Evolutionary conservation across 2,113 vertebrate genomes (phyloP).

Genomic region (Antechinus flavipes): DNA sequence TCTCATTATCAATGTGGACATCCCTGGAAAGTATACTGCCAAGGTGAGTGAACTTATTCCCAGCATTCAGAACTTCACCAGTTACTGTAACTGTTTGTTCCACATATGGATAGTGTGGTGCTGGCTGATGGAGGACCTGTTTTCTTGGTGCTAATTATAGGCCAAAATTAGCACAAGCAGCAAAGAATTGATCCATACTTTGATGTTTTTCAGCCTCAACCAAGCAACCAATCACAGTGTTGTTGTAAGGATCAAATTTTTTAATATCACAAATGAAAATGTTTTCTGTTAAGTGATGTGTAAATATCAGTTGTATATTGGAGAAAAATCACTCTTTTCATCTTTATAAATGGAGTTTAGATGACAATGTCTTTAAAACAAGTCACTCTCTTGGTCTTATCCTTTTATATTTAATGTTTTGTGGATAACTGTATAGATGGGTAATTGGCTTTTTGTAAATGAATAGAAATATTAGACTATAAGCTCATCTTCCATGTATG

Average conservation of each 20-base stretch:
- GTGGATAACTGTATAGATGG: not conserved
- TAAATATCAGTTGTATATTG: not conserved
- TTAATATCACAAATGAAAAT: not conserved
- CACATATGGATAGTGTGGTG: too few species aligned
- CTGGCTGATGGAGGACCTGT: too few species aligned
- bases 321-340: not conserved
- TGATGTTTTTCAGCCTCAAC: too few species aligned
- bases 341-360: not conserved
- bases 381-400: not conserved
- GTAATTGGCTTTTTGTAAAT: not conserved
- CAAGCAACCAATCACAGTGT: not conserved
- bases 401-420: not conserved
- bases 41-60: too few species aligned
- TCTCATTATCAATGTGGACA: too few species aligned
- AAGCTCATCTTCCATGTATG: not conserved
- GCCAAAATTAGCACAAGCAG: too few species aligned
- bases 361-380: not conserved
- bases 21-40: too few species aligned
- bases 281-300: not conserved
- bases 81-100: too few species aligned
- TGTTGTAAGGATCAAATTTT: not conserved
- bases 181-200: too few species aligned
- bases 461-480: not conserved
- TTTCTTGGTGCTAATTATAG: too few species aligned
- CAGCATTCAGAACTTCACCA: too few species aligned